phyloP scores from a whole-genome alignment of 2,888 invertebrate species.

The Crossocerus cetratus region DNA sequence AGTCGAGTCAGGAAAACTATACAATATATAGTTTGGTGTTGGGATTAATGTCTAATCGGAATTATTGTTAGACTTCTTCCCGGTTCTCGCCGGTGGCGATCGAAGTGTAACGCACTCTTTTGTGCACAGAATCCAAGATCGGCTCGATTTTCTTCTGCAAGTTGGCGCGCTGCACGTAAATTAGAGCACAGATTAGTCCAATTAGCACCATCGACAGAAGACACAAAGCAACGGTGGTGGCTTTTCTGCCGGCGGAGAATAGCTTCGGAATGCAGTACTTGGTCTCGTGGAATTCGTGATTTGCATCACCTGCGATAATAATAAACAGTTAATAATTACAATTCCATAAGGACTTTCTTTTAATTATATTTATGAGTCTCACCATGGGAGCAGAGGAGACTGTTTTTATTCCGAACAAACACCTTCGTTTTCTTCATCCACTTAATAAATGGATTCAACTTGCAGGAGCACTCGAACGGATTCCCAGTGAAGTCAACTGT shows the following conservation, averaged over 20 bases:
- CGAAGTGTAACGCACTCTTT: conserved; percentile 86
- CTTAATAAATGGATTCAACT: conserved; percentile 80
- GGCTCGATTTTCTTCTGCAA: conserved; percentile 81
- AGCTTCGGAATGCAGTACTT: conserved; percentile 63
- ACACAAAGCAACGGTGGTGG: conserved; percentile 62
- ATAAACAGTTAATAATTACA: not conserved
- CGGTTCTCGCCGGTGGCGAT: conserved; percentile 81
- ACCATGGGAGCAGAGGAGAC: conserved; percentile 78
- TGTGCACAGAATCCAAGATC: conserved; percentile 82
- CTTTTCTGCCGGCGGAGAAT: conserved; percentile 42
- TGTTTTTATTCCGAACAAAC: conserved; percentile 79
- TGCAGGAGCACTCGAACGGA: conserved; percentile 85
- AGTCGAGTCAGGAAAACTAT: no score
- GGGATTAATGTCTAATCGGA: not conserved
- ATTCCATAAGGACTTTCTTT: no score
- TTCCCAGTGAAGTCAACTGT: conserved; percentile 83
- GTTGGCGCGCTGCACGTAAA: conserved; percentile 81
- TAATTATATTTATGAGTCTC: conserved; percentile 12
- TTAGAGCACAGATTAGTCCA: conserved; percentile 79
- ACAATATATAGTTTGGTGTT: no score
- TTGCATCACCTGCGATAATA: conserved; percentile 19
- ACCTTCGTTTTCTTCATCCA: conserved; percentile 83
- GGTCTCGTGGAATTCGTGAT: conserved; percentile 47
- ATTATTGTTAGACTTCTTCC: conserved; percentile 60
- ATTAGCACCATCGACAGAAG: conserved; percentile 77